Base-by-base conservation (phyloP, 2,113 vertebrate genomes). In the Electrona antarctica region DNA sequence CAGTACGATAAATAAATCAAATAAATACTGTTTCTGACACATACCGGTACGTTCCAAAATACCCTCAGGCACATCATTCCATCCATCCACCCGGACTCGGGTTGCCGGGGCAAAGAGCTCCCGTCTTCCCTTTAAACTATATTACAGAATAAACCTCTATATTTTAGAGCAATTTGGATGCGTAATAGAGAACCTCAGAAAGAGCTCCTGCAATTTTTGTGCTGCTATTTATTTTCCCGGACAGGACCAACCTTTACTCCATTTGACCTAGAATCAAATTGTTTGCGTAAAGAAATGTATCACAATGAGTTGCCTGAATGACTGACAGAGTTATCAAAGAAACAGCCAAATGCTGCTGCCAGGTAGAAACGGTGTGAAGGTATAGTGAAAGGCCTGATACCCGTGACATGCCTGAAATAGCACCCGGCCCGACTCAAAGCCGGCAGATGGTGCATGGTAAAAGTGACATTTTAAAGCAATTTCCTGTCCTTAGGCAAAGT, bases 401-500 rank as follows among this genome's bases (percentile, higher is more conserved):
- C 76, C 0, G 55, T 88, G 88, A 88, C 88, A 81, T 78, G 78
- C 69, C 74, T 74, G 79, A 87, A 87, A 88, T 83, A 85, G 81
- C 77, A 81, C 54, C 28, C 56, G 49, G 60, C 68, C 63, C 58
- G 12, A 83, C 79, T 68, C 62, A 15, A 71, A 13, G 64, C 29
- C 33, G 33, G 33, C 33, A 41, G 33, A 6, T 41, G 33, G 33
- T 41, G 33, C 33, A 49, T 67, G 49, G 59, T 80, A 69, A 62
- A 64, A 65, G 85, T 91, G 93, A 91, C 91, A 92, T 92, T 94
- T 93, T 58, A 74, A 89, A 90, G 84, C 87, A 88, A 93, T 92
- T 87, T 90, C 74, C 80, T 78, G 69, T 81, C 84, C 74, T 69
- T 71, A 68, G 60, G 75, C 62, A 91, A 91, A 90, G 90, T 92